Evolutionary conservation across 37 sponge, comb jelly and placozoan genomes (phyloP), one percentile per base, ranked within the genome.

Genomic region (Ephydatia muelleri): DNA sequence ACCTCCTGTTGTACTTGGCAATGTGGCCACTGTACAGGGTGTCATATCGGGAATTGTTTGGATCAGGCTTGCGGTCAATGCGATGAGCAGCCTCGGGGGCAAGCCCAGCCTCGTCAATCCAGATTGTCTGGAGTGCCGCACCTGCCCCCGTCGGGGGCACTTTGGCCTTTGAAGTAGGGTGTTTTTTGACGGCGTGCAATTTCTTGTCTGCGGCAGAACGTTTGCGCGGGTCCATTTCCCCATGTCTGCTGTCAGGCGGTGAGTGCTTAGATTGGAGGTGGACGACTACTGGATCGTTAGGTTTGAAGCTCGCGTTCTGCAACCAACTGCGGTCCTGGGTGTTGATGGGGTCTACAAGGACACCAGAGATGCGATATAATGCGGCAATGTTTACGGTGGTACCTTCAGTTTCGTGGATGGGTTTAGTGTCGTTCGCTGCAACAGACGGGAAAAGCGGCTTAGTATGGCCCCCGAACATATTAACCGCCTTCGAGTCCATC

Each of bases 41-140:
- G 33, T 81, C 84, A 75, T 96, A 96, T 0, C 38, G 70, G 25
- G 86, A 36, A 70, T 96, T 96, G 31, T 39, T 75, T 22, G 70
- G 34, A 32, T 96, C 96, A 38, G 86, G 68, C 28, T 77, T 80
- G 28, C 26, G 19, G 67, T 96, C 92, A 65, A 96, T 66, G 5
- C 84, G 79, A 68, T 91, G 94, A 3, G 84, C 91, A 31, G 67
- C 82, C 23, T 85, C 76, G 6, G 89, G 83, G 26, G 73, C 67
- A 19, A 90, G 75, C n/a, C 88, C 87, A 16, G 80, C 30, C 31
- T 93, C 94, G 32, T 90, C 91, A 48, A 93, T 36, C 94, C 94
- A 93, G 14, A 82, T 75, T 6, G 87, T 80, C 21, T 22, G 36
- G 14, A 81, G 87, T 74, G 49, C 67, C 36, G 16, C 21, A 2